Base-by-base conservation (phyloP, 2,888 invertebrate genomes). In the Homarus gammarus region DNA sequence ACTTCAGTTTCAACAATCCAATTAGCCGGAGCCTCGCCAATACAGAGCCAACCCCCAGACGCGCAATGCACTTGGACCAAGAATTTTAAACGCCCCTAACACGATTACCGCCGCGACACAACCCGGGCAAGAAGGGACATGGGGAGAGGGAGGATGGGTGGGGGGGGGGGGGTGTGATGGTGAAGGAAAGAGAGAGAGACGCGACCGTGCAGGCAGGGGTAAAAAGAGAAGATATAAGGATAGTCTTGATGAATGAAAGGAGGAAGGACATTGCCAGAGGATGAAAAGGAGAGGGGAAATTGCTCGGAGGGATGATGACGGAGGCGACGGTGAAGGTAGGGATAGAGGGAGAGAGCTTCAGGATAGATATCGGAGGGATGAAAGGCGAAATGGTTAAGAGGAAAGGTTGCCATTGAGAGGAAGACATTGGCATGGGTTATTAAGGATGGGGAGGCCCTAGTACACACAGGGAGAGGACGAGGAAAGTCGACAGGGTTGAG, bases 1-100 rank as follows among this genome's bases (percentile, higher is more conserved):
- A n/a, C 73, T 27, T 36, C 73, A 8, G 73, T 73, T 73, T 73
- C 40, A 73, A 73, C 73, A 73, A 73, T 40, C 73, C 73, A 73
- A 73, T 73, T 73, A 73, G 73, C 18, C 44, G 1, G 40, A 73
- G 40, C 6, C 40, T 40, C 12, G 40, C 73, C 73, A 73, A 73
- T 73, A 73, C 73, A 73, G 27, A n/a, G 44, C 40, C 73, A 8
- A 12, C 36, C 40, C 31, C 73, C 40, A 40, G 38, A 36, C 72
- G 33, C 33, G 22, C 72, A 33, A 33, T 33, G 2, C 72, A 72
- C 72, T 72, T 72, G 72, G 72, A 27, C 72, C 8, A 72, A 33
- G 72, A 72, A 73, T 73, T 73, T 73, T 73, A 73, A 73, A 38
- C 38, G 44, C 38, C 38, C 38, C 31, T 15, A 70, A 73, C 73